Base-by-base conservation (phyloP, 2,113 vertebrate species). In the Axis porcinus region DNA sequence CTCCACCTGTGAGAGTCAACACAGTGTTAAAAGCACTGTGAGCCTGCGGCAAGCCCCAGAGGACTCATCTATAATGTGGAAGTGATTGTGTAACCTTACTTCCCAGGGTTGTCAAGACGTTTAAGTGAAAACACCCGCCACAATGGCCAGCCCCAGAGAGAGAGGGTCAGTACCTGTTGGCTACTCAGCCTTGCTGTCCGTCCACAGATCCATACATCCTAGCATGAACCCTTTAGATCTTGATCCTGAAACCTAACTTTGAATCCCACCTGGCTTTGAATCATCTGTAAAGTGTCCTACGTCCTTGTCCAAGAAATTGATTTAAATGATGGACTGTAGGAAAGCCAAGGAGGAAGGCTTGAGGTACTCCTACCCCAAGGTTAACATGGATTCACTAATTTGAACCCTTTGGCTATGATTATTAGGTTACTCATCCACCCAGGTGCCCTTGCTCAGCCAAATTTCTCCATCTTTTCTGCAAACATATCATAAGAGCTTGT, bases 131-230 rank as follows among this genome's bases (percentile, higher is more conserved):
- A 67, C 64, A 76, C 10, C 4, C 43, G 36, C 25, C n/a, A 55
- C 6, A 36, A 30, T 1, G 6, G 10, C 47, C 12, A 43, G n/a
- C 17, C 16, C 0, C n/a, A n/a, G 1, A 21, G 11, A n/a, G 13
- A 55, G 4, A 23, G 5, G 50, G 15, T 55, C n/a, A 0, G 19
- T 67, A n/a, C n/a, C 21, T 70, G 5, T 33, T 67, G 45, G 45
- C 60, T 67, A 19, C 23, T 25, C 13, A 28, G 36, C 8, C 43
- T 28, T 43, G 45, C 3, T 50, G 30, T 87, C 23, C 0, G 10
- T 36, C 64, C n/a, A 28, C 28, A 3, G 25, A 55, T 9, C 47
- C 50, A 55, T 74, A 15, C 36, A 14, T 27, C 36, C 70, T 74
- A 14, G 40, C 27, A 6, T 43, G 50, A 76, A 1, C 16, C 4